A percentile compares a stretch with the other conserved stretches of the same genome.
phyloP scores from a whole-genome alignment of 2,888 invertebrate species.

The Copidosoma aretas region DNA sequence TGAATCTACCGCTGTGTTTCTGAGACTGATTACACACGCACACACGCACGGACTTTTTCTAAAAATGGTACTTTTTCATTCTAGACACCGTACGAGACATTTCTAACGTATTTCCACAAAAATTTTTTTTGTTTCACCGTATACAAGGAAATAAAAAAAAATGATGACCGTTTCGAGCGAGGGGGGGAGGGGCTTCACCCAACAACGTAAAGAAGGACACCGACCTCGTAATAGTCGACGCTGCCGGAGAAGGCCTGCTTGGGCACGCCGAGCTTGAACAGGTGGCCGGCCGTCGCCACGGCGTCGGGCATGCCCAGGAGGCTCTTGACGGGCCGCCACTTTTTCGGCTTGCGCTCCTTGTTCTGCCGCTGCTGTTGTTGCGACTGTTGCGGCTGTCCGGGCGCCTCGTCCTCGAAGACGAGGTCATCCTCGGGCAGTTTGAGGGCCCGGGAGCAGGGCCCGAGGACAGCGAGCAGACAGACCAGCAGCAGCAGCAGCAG shows the following conservation, averaged over 20 bases:
- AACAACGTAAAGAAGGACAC: not conserved
- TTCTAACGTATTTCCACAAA: too few relatives aligned
- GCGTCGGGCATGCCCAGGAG: conserved; percentile 69
- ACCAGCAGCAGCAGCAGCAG: conserved; percentile 42
- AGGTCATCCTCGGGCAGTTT: conserved; percentile 58
- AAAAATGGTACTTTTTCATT: too few relatives aligned
- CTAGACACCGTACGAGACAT: too few relatives aligned
- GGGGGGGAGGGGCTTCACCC: too few relatives aligned
- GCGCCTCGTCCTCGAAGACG: conserved; percentile 56
- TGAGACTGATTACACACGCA: too few relatives aligned
- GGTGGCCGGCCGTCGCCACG: conserved; percentile 71
- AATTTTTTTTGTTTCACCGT: too few relatives aligned
- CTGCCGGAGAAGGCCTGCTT: conserved; percentile 74
- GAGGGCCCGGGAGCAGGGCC: conserved; percentile 13
- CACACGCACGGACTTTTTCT: too few relatives aligned
- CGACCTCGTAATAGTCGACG: conserved; percentile 74
- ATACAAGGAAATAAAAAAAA: not conserved
- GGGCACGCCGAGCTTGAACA: conserved; percentile 77
- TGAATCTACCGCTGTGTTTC: too few relatives aligned
- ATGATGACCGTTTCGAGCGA: too few relatives aligned
- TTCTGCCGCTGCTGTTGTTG: conserved; percentile 19
- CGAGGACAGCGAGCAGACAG: conserved; percentile 5
- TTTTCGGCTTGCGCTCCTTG: conserved; percentile 15
- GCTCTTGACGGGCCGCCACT: conserved; percentile 50
- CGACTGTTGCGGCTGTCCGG: conserved; percentile 26